Percentiles rank a stretch among this genome's conserved stretches.
Conservation (phyloP, 2,888 invertebrate genomes). For the Malthinus seriepunctatus region DNA sequence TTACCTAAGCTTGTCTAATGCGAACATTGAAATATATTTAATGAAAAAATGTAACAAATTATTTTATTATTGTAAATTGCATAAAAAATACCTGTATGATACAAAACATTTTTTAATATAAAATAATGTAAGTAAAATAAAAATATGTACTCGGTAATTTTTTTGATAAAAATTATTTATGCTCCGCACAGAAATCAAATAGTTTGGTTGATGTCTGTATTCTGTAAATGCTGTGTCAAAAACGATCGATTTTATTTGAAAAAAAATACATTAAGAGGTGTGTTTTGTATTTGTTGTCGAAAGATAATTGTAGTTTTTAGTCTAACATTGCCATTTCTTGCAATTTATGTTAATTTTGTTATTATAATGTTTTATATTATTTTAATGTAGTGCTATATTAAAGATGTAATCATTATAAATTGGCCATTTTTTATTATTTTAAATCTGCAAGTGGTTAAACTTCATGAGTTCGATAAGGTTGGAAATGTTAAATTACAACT, state of each 20-base stretch:
- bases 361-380: constrained; percentile 44
- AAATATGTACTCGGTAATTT: background rate
- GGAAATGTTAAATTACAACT: background rate
- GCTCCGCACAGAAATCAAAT: background rate
- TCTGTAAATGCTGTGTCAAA: constrained; percentile 1
- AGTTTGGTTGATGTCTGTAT: background rate
- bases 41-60: background rate
- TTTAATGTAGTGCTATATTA: constrained; percentile 38
- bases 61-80: constrained; percentile 13
- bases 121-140: no score
- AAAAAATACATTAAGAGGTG: background rate
- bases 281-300: constrained; percentile 1
- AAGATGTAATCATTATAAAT: constrained; percentile 29
- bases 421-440: background rate
- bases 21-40: background rate
- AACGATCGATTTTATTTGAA: background rate
- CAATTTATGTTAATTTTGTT: constrained; percentile 40
- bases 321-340: constrained; percentile 46
- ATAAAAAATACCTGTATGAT: constrained; percentile 13
- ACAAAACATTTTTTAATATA: constrained; percentile 3
- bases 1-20: background rate
- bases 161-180: no score
- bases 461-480: background rate
- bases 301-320: constrained; percentile 8
- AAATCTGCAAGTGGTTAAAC: background rate